Base-by-base conservation (phyloP, 2,888 invertebrate species). In the Philonicus albiceps region DNA sequence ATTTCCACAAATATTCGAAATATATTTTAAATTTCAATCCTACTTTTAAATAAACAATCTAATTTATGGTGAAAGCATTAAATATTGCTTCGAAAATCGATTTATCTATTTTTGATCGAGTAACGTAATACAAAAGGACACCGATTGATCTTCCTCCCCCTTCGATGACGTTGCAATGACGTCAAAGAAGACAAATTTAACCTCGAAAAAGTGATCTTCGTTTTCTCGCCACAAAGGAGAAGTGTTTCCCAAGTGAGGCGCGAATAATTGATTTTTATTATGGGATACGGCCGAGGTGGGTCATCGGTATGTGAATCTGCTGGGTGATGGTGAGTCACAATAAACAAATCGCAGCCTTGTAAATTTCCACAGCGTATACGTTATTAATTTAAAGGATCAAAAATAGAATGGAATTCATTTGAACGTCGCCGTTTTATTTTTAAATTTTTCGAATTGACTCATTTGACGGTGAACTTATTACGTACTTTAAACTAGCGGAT, bases 331-430 rank as follows among this genome's bases (percentile, higher is more conserved):
- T 78, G 78, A 78, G 22, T 78, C 49, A 78, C 16, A 30, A 49
- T 49, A 49, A 78, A 78, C 27, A 78, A 64, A 76, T 76, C 76
- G 37, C 53, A 78, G 78, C 49, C 27, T 78, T 78, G 78, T 37
- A 27, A 49, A 49, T 78, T 43, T 43, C 49, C 49, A 78, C 49
- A 78, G 1, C n/a, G 27, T 30, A n/a, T n/a, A 19, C 78, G 11
- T 78, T 78, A 27, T 43, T 78, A 43, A 76, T 37, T 49, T 78
- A 49, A 27, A 64, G 64, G 27, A 64, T 19, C 64, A 11, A 78
- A 78, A 78, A 78, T 78, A 78, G 78, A 43, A 49, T 49, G 78
- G 49, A 78, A 78, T 78, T 78, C 40, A 27, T 22, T 49, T 78
- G 49, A 78, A 49, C 27, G 27, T 16, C 40, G 40, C 22, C 27